Evolutionary conservation across 2,888 invertebrate genomes (phyloP).

Genomic region (Eretmocerus hayati): DNA sequence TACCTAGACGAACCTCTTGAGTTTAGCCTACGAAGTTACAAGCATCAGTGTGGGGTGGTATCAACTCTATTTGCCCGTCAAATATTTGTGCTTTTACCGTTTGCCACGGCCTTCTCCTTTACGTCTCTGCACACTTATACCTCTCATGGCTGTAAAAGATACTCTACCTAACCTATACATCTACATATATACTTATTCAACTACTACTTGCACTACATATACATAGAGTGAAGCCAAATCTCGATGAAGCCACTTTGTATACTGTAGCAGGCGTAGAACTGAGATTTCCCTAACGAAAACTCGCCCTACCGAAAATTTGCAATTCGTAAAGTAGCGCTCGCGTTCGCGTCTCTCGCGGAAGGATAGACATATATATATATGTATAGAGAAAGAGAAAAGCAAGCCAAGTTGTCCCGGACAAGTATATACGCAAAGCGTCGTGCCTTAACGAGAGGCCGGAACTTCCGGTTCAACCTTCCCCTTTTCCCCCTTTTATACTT

Average conservation of each 20-base stretch:
- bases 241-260: slow-evolving; percentile 43
- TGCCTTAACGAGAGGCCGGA: slow-evolving; percentile 22
- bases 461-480: slow-evolving; percentile 16
- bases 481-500: background rate
- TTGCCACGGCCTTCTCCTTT: slow-evolving; percentile 36
- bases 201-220: too few relatives aligned
- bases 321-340: slow-evolving; percentile 42
- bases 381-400: slow-evolving; percentile 17
- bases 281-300: slow-evolving; percentile 45
- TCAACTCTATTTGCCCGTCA: slow-evolving; percentile 47
- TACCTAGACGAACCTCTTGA: too few relatives aligned
- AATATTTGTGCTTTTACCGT: slow-evolving; percentile 47
- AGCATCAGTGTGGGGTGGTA: slow-evolving; percentile 36
- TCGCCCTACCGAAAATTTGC: slow-evolving; percentile 45
- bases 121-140: too few relatives aligned
- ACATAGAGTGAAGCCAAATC: slow-evolving; percentile 23
- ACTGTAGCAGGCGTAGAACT: slow-evolving; percentile 39
- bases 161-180: too few relatives aligned
- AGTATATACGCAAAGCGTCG: slow-evolving; percentile 10
- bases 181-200: too few relatives aligned
- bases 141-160: too few relatives aligned
- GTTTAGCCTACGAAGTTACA: too few relatives aligned
- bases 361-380: slow-evolving; percentile 20
- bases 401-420: slow-evolving; percentile 8
- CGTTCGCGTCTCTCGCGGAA: too few relatives aligned